These are phyloP conservation scores for Actinia tenebrosa DNA, from an alignment of 64 coral and sea anemone genomes.

Conservation along the genomic window DNA sequence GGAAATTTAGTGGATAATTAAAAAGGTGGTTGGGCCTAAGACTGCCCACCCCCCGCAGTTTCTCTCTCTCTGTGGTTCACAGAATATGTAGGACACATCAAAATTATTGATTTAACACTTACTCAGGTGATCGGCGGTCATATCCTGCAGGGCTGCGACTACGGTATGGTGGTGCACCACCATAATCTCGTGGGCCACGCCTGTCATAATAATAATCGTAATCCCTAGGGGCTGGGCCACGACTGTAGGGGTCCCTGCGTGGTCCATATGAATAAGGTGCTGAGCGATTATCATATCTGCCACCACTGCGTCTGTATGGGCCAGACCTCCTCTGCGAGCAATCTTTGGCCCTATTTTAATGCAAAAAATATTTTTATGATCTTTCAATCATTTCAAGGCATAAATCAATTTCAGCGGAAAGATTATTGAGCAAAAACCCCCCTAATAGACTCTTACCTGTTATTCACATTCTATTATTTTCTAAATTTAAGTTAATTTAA, in stretches of 20 bases:
- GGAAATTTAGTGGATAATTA: no score
- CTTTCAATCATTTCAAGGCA: not conserved
- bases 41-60: no score
- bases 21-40: no score
- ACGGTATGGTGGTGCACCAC: conserved; percentile 33
- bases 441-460: no score
- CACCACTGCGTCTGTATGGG: not conserved
- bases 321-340: conserved; percentile 67
- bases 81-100: no score
- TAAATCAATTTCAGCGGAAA: not conserved
- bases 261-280: conserved; percentile 31
- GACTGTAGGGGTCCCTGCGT: conserved; percentile 35
- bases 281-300: conserved; percentile 26
- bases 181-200: conserved; percentile 59
- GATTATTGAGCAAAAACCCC: no score
- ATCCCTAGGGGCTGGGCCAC: conserved; percentile 41
- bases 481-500: no score
- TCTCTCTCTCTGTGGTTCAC: no score
- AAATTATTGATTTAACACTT: not conserved
- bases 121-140: conserved; percentile 42
- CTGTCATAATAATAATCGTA: conserved; percentile 45
- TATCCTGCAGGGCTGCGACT: conserved; percentile 64
- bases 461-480: no score
- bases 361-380: not conserved
- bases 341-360: conserved; percentile 68